Evolutionary conservation across 2,888 invertebrate species (phyloP), one percentile per base, ranked within the genome.

Genomic region (Drosophila mimica): DNA sequence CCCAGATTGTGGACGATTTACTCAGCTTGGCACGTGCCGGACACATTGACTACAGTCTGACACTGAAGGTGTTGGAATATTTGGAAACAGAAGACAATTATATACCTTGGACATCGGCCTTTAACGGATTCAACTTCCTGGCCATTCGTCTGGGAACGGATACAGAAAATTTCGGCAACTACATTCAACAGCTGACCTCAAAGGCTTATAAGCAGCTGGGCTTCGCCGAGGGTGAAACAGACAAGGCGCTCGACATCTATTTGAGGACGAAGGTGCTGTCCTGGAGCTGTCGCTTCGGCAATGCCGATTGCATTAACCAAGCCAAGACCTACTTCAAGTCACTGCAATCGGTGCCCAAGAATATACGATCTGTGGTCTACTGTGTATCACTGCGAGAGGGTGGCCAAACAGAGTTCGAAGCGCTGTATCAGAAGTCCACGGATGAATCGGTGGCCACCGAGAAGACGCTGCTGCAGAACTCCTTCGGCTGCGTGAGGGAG

Each of bases 1-100:
- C 97, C 5, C 97, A 97, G 93, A 94, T 96, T 31, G 94, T 98
- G 15, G 96, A 98, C 85, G 98, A 98, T 92, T 94, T 96, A 2
- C 94, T 96, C 81, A 95, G 95, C 92, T 94, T 96, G 66, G 97
- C 96, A n/a, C 94, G 96, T 56, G 94, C 95, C n/a, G 95, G 95
- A 3, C 82, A 94, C 30, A 93, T 96, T 72, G 85, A 92, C 0
- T 96, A 97, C 88, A 91, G 92, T 0, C 92, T 94, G n/a, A 95
- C 96, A 0, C 94, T 98, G 51, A 93, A 94, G 20, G 94, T 97
- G 31, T 94, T 96, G 0, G 94, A 94, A 2, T 98, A 97, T 93
- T 93, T 98, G 73, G 92, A 93, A 61, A 93, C 94, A 13, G 97
- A 97, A 92, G 94, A 92, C 0, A 94, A 95, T 17, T 97, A 97